Evolutionary conservation across 2,888 invertebrate species (phyloP), one percentile per base, ranked within the genome.

Genomic region (Pediacus dermestoides): DNA sequence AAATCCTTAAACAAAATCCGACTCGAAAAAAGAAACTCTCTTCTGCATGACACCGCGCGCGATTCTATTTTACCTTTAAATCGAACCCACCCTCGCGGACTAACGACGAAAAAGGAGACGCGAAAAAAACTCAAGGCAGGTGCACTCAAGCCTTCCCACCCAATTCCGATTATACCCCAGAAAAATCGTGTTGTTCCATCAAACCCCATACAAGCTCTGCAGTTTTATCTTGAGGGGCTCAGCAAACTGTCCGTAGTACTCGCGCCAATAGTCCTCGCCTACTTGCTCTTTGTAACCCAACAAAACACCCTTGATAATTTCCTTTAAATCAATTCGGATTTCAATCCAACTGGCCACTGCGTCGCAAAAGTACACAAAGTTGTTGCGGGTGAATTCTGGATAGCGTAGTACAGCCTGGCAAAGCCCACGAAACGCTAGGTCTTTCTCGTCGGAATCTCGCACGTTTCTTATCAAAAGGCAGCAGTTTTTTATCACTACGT

Each of bases 281-380:
- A 90, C 90, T 73, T 97, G 94, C 63, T 85, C 85, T 74, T 94
- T 95, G 71, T 97, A 96, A 34, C 92, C 91, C 71, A 89, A 86
- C 52, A 99, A 76, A 63, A 99, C 97, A 86, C 89, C 67, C 18
- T 62, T 52, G 21, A 99, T 95, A 86, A 91, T 94, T 60, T 94
- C 91, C 73, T 93, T 95, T 39, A 99, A 78, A 67, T 99, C 96
- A 4, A 94, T 90, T 56, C 85, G 85, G 28, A 88, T 81, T 13
- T 58, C 55, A 31, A 63, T 61, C 97, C 97, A 99, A 1, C 96
- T 97, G 12, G 96, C 97, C 18, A 97, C 89, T 4, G 99, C 99
- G 76, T 99, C 99, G 71, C 99, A 99, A 76, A 99, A 96, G 77
- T 86, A 99, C 72, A 99, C 93, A 67, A 99, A 99, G 67, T 97